Conservation (phyloP, 2,888 invertebrate genomes). For the Syrista parreyssii region DNA sequence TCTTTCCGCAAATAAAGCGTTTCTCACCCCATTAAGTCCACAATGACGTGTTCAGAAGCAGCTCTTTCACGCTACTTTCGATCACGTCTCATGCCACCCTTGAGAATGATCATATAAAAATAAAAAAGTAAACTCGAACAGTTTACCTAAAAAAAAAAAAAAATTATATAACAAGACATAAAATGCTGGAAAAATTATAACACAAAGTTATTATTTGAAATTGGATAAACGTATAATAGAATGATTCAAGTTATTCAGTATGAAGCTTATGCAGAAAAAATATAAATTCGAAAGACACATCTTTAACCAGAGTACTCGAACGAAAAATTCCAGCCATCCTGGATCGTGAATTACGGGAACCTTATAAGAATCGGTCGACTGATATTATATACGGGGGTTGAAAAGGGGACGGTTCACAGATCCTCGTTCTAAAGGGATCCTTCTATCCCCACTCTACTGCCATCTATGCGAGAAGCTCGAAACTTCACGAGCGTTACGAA, state of each 20-base stretch:
- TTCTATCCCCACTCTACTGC: neutral
- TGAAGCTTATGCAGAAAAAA: neutral
- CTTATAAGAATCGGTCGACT: neutral
- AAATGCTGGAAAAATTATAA: neutral
- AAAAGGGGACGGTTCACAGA: neutral
- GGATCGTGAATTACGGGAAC: neutral
- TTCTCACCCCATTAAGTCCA: neutral
- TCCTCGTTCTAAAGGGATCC: neutral
- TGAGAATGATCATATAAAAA: neutral
- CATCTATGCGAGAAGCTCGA: neutral
- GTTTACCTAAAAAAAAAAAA: neutral
- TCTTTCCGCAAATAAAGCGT: neutral
- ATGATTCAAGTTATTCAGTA: neutral
- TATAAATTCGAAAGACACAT: neutral
- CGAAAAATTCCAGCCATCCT: neutral
- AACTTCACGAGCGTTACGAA: neutral
- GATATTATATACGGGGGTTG: neutral
- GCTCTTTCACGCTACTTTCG: neutral
- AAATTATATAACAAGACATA: neutral
- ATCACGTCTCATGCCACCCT: neutral
- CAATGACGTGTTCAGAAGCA: neutral
- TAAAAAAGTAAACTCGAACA: neutral
- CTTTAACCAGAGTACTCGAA: neutral
- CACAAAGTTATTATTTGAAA: neutral
- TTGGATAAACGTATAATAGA: neutral